Conservation (phyloP, 2,888 invertebrate genomes). For the Noctua janthe region DNA sequence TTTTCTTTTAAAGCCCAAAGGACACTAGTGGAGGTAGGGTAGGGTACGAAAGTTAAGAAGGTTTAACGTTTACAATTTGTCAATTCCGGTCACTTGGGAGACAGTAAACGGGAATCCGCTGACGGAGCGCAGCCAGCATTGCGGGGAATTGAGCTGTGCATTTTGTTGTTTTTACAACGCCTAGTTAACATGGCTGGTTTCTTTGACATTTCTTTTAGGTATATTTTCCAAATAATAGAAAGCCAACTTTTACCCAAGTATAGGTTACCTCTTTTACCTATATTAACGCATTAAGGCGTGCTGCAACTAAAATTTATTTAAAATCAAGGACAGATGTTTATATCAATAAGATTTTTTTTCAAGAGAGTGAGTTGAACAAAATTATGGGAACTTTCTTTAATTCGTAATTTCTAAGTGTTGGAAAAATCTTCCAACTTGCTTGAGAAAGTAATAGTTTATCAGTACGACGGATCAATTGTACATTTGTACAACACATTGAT, state of each 20-base stretch:
- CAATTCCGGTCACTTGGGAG: conserved; percentile 68
- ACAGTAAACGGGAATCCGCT: conserved; percentile 57
- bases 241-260: background rate
- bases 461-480: conserved; percentile 53
- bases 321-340: background rate
- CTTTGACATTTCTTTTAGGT: background rate
- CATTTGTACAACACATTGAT: conserved; percentile 59
- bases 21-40: conserved; percentile 59
- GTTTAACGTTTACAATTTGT: conserved; percentile 71
- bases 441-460: conserved; percentile 47
- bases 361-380: background rate
- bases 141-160: conserved; percentile 20
- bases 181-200: background rate
- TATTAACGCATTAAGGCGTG: background rate
- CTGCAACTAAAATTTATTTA: background rate
- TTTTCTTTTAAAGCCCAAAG: conserved; percentile 56
- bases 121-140: conserved; percentile 30
- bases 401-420: no score
- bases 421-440: background rate
- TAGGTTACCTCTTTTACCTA: background rate
- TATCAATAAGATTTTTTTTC: background rate
- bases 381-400: background rate
- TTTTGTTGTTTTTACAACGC: conserved; percentile 19
- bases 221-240: background rate
- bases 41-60: conserved; percentile 62